A percentile compares a stretch with the other conserved stretches of the same genome.
These are phyloP conservation scores for Macropus fuliginosus DNA, from an alignment of 2,797 vertebrate species.

Conservation along the genomic window DNA sequence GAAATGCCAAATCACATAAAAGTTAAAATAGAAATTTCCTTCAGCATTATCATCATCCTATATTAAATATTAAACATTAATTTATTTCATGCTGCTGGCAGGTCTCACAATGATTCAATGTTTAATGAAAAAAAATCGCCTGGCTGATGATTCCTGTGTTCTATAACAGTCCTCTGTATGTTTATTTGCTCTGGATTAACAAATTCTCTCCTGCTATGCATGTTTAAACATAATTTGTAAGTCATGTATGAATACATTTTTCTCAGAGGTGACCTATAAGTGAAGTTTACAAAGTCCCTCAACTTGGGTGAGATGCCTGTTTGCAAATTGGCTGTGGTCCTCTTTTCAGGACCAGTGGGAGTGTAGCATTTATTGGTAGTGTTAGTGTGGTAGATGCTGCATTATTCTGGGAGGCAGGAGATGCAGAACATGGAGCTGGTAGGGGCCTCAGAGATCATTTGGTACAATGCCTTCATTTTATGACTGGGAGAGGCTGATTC, in stretches of 20 bases:
- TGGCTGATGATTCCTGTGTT: slow-evolving; percentile 43
- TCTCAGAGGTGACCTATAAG: slow-evolving; percentile 38
- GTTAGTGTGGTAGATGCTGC: background rate
- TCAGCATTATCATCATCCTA: slow-evolving; percentile 28
- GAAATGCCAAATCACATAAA: slow-evolving; percentile 64
- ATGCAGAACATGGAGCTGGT: background rate
- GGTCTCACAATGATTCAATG: slow-evolving; percentile 60
- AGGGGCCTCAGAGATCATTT: background rate
- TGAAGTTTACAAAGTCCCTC: background rate
- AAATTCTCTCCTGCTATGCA: slow-evolving; percentile 51
- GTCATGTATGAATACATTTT: slow-evolving; percentile 33
- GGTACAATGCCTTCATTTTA: background rate
- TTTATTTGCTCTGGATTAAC: slow-evolving; percentile 59
- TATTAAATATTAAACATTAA: slow-evolving; percentile 75
- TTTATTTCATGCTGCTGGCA: slow-evolving; percentile 54
- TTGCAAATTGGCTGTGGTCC: background rate
- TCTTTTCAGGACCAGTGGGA: background rate
- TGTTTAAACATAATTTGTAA: slow-evolving; percentile 56
- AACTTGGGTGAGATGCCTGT: slow-evolving; percentile 6
- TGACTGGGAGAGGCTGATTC: background rate
- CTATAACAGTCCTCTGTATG: slow-evolving; percentile 44
- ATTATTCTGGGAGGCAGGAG: background rate
- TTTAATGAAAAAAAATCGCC: slow-evolving; percentile 65
- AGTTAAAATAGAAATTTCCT: slow-evolving; percentile 72
- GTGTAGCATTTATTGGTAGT: background rate